These are phyloP conservation scores for Tetranychus piercei DNA, from an alignment of 2,888 invertebrate species.

Conservation along the genomic window DNA sequence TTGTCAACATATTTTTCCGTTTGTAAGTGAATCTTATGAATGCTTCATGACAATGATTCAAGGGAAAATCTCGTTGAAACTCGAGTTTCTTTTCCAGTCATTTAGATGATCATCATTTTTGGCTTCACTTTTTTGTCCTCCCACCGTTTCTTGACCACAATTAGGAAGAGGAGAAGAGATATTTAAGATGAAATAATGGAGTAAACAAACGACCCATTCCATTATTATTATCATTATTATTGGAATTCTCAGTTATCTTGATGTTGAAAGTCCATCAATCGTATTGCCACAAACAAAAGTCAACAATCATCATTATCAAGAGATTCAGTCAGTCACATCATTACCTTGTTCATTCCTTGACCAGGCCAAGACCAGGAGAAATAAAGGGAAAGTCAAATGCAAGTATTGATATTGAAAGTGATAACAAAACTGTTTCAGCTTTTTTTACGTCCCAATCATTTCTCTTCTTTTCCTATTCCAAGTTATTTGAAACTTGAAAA, in stretches of 20 bases:
- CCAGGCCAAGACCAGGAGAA: no score
- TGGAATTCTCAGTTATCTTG: background rate
- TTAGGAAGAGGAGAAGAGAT: no score
- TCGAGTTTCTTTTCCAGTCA: background rate
- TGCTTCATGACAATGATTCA: no score
- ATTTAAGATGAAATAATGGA: background rate
- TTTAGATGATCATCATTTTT: slow-evolving; percentile 1
- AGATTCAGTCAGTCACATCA: background rate
- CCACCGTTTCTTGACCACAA: background rate
- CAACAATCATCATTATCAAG: background rate
- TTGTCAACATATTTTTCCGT: no score
- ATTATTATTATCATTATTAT: no score
- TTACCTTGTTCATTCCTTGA: background rate
- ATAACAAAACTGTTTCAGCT: background rate
- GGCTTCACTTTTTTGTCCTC: background rate
- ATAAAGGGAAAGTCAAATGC: no score
- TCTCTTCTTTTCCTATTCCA: background rate
- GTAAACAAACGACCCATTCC: background rate
- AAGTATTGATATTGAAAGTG: no score
- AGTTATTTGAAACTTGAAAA: no score
- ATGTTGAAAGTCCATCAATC: background rate
- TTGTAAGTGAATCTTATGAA: no score
- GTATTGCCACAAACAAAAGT: background rate
- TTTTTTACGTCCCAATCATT: background rate
- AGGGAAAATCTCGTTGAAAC: no score